Conservation (phyloP, 2,888 invertebrate species). For the Drosophila atripex region DNA sequence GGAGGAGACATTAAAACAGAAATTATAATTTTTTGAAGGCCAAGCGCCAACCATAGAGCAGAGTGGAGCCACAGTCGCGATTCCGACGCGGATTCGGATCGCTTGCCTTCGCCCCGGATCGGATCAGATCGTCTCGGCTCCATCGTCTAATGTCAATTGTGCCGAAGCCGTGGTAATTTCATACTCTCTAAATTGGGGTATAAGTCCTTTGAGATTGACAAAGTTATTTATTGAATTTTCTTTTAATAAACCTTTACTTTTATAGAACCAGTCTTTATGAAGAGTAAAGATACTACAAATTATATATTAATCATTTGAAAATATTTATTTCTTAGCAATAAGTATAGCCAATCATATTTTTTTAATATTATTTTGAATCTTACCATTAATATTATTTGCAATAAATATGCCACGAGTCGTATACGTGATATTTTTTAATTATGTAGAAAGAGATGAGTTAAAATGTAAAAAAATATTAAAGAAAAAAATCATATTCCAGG, state of each 20-base stretch:
- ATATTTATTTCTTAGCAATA: no score
- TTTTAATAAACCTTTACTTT: neutral
- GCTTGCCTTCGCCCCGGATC: slow-evolving; percentile 11
- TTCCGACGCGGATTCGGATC: slow-evolving; percentile 19
- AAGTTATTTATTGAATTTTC: neutral
- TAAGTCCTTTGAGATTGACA: neutral
- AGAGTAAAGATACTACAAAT: no score
- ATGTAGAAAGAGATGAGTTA: neutral
- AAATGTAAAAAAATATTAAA: neutral
- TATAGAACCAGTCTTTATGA: neutral
- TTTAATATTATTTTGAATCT: no score
- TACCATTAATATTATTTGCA: no score
- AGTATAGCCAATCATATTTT: no score
- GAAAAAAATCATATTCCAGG: neutral
- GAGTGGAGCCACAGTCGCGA: slow-evolving; percentile 10
- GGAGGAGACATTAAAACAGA: slow-evolving; percentile 63
- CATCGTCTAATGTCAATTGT: slow-evolving; percentile 67
- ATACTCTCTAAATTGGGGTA: slow-evolving; percentile 4
- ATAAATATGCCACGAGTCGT: neutral
- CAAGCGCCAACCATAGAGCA: slow-evolving; percentile 41
- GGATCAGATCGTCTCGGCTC: neutral
- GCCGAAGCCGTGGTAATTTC: slow-evolving; percentile 51
- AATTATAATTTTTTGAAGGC: slow-evolving; percentile 79
- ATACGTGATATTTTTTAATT: neutral
- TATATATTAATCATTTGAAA: no score